Conservation (phyloP, 2,797 vertebrate genomes). For the Cottoperca gobio region DNA sequence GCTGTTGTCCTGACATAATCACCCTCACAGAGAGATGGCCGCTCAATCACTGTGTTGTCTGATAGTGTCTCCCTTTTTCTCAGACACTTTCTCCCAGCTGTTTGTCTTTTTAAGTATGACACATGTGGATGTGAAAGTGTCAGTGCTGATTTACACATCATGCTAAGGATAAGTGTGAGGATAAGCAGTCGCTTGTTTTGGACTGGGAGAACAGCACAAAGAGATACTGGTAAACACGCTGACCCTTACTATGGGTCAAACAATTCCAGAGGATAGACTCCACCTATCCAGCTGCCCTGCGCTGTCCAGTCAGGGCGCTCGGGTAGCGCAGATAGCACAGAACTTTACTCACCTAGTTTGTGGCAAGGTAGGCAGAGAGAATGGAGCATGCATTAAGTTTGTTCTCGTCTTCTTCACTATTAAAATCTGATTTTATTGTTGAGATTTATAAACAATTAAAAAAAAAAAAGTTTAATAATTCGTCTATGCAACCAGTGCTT, state of each 20-base stretch:
- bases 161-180: constrained; percentile 3
- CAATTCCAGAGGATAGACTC: no score
- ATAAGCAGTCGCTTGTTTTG: constrained; percentile 22
- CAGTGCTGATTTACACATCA: constrained; percentile 33
- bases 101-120: constrained; percentile 38
- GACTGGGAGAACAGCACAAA: background rate
- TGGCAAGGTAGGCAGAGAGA: no score
- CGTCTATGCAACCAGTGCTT: no score
- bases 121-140: constrained; percentile 53
- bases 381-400: no score
- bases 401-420: no score
- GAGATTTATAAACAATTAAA: no score
- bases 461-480: no score
- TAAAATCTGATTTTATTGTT: background rate
- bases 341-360: no score
- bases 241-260: background rate
- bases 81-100: constrained; percentile 44
- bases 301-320: no score
- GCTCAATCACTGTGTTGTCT: constrained; percentile 29
- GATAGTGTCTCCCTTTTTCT: constrained; percentile 45
- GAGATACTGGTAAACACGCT: background rate
- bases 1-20: constrained; percentile 71
- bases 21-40: constrained; percentile 29
- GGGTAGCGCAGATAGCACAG: no score
- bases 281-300: no score